These are phyloP conservation scores for Tetragnatha versicolor DNA, from an alignment of 1,140 invertebrate species.

Conservation along the genomic window DNA sequence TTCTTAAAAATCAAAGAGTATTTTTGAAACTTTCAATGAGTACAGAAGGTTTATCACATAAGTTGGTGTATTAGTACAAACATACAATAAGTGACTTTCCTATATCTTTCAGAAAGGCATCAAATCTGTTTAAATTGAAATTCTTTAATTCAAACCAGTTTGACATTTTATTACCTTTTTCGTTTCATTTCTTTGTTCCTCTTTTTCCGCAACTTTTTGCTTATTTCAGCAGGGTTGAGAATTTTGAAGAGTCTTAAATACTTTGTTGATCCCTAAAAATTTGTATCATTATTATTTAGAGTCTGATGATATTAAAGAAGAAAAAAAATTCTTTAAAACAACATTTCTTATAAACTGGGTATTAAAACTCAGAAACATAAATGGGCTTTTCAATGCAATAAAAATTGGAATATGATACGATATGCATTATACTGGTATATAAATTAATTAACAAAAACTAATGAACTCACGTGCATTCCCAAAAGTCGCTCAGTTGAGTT, in stretches of 20 bases:
- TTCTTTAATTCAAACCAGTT: too few species aligned
- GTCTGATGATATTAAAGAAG: background rate
- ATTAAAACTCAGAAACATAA: too few species aligned
- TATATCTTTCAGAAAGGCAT: too few species aligned
- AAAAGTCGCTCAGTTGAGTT: constrained; percentile 73
- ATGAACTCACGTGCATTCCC: constrained; percentile 74
- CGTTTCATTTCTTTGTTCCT: constrained; percentile 72
- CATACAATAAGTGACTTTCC: too few species aligned
- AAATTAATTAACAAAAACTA: background rate
- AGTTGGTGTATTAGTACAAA: too few species aligned
- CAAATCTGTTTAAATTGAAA: too few species aligned
- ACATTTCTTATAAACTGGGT: too few species aligned
- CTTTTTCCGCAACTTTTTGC: constrained; percentile 74
- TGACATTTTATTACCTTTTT: constrained; percentile 18
- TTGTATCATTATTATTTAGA: background rate
- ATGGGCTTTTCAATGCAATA: background rate
- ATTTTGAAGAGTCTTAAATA: constrained; percentile 85
- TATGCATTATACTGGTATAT: background rate
- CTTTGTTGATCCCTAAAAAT: constrained; percentile 74
- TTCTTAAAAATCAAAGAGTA: too few species aligned
- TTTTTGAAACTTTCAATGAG: too few species aligned
- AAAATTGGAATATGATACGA: background rate
- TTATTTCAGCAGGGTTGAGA: constrained; percentile 76
- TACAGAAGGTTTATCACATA: too few species aligned
- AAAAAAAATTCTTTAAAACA: background rate